These are phyloP conservation scores for Echeneis naucrates DNA, from an alignment of 2,797 vertebrate species.

Conservation along the genomic window DNA sequence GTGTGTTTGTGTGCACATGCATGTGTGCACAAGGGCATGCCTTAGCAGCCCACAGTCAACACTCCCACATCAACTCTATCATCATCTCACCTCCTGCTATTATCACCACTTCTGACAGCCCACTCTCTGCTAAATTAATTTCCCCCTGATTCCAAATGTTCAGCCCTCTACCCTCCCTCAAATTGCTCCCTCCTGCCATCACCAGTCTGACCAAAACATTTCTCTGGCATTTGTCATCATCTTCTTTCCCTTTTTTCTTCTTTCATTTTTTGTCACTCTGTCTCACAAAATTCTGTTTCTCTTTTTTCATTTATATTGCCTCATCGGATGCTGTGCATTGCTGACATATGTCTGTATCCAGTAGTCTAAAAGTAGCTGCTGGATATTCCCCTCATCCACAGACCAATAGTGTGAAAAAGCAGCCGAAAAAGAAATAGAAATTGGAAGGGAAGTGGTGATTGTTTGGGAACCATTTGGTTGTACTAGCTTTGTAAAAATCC, in stretches of 20 bases:
- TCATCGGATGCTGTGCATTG: conserved; percentile 43
- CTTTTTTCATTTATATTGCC: conserved; percentile 34
- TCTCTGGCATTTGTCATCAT: conserved; percentile 40
- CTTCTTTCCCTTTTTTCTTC: conserved; percentile 25
- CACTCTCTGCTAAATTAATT: conserved; percentile 82
- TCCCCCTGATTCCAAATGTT: conserved; percentile 67
- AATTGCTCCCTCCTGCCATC: conserved; percentile 62
- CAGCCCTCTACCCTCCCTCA: conserved; percentile 55
- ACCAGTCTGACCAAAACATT: conserved; percentile 69
- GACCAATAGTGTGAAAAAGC: conserved; percentile 8
- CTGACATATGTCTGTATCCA: conserved; percentile 46
- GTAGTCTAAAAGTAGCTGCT: conserved; percentile 35
- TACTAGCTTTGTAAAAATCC: conserved; percentile 53
- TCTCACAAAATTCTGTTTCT: conserved; percentile 52
- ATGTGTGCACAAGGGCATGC: conserved; percentile 50
- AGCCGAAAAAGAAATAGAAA: conserved; percentile 34
- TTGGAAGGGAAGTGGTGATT: conserved; percentile 55
- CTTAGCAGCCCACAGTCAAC: conserved; percentile 50
- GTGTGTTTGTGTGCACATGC: conserved; percentile 7
- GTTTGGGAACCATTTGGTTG: conserved; percentile 62
- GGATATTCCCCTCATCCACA: conserved; percentile 41
- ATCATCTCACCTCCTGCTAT: conserved; percentile 76
- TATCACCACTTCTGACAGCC: conserved; percentile 80
- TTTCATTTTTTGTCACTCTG: conserved; percentile 9
- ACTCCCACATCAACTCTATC: conserved; percentile 75